phyloP scores from a whole-genome alignment of 2,113 vertebrate species.

The Lagopus muta region DNA sequence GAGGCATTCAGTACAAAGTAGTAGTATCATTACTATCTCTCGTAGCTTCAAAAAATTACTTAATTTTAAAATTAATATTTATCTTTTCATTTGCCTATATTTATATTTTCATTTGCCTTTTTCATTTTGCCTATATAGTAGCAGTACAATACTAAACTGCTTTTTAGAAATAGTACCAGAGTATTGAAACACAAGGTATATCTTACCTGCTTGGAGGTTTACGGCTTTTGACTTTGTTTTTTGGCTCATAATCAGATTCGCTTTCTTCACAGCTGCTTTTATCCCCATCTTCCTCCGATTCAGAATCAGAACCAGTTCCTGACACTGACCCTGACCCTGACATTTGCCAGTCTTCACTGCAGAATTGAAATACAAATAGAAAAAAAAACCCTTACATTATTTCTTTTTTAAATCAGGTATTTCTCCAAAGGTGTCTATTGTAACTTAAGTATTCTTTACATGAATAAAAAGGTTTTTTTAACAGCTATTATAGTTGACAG shows the following conservation, averaged over 20 bases:
- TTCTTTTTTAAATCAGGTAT: not conserved
- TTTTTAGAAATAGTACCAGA: not conserved
- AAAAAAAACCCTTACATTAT: not conserved
- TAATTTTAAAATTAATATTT: not conserved
- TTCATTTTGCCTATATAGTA: accelerated
- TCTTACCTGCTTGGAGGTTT: conserved; percentile 92
- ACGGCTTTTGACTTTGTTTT: conserved; percentile 93
- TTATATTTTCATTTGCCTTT: accelerated
- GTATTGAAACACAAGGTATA: not conserved
- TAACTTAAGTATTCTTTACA: not conserved
- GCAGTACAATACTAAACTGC: not conserved
- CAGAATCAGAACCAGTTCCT: conserved; percentile 84
- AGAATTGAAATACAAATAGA: conserved; percentile 34
- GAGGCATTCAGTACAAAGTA: not conserved
- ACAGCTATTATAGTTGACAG: not conserved
- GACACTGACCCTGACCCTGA: conserved; percentile 89
- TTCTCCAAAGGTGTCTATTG: not conserved
- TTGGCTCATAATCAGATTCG: conserved; percentile 96
- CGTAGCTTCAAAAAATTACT: not conserved
- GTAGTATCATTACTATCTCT: not conserved
- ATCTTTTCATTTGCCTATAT: not conserved
- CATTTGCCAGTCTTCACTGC: conserved; percentile 88
- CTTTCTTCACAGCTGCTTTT: conserved; percentile 92
- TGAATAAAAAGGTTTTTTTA: not conserved
- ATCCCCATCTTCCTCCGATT: conserved; percentile 84